These are phyloP conservation scores for Cephus pygmeus DNA, from an alignment of 2,888 invertebrate species.

Conservation along the genomic window DNA sequence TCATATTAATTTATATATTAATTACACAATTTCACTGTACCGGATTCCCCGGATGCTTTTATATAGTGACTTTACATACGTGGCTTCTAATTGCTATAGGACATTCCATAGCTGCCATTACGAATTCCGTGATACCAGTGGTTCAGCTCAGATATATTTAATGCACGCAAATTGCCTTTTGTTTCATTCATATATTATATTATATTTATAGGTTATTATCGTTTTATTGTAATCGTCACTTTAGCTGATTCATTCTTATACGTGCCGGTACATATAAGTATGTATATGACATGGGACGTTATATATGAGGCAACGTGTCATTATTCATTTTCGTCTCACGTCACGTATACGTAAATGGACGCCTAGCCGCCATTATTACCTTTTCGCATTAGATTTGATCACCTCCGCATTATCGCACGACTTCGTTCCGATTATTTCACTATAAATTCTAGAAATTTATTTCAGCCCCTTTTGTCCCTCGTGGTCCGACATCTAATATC, in stretches of 20 bases:
- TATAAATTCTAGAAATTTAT: not conserved
- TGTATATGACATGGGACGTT: not conserved
- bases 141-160: not conserved
- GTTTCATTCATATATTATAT: not conserved
- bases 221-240: not conserved
- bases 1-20: not conserved
- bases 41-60: not conserved
- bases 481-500: not conserved
- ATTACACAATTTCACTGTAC: not conserved
- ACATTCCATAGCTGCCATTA: not conserved
- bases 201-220: not conserved
- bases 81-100: not conserved
- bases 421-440: not conserved
- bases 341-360: not conserved
- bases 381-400: slow-evolving; percentile 16
- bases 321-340: not conserved
- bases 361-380: not conserved
- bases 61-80: not conserved
- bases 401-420: slow-evolving; percentile 15
- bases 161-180: not conserved
- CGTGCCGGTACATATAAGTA: not conserved
- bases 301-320: not conserved
- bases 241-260: not conserved
- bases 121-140: not conserved
- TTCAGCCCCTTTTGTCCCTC: not conserved